These are phyloP conservation scores for Psittacula derbiana DNA, from an alignment of 2,797 vertebrate species.

Conservation along the genomic window DNA sequence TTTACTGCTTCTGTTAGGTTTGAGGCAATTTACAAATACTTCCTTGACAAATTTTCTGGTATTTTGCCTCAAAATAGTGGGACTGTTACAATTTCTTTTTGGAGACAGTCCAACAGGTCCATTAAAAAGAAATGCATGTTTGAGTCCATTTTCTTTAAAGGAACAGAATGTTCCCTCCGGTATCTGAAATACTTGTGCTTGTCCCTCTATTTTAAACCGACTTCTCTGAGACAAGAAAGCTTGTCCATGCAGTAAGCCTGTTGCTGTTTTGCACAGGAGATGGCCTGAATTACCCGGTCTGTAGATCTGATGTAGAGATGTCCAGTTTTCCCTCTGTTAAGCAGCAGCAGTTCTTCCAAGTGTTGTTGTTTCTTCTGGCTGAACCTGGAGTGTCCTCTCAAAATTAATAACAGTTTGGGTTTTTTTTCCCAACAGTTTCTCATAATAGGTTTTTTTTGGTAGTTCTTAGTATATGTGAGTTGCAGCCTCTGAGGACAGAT, in stretches of 20 bases:
- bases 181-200: neutral
- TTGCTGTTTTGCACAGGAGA: neutral
- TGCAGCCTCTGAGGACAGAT: neutral
- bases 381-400: neutral
- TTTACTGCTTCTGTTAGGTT: neutral
- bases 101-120: conserved; percentile 24
- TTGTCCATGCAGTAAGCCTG: neutral
- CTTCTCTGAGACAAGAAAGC: neutral
- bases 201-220: neutral
- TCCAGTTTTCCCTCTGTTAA: neutral
- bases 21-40: neutral
- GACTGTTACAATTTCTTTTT: neutral
- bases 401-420: neutral
- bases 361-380: neutral
- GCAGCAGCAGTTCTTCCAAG: neutral
- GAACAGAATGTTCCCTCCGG: neutral
- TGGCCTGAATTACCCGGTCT: neutral
- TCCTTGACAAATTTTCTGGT: conserved; percentile 32
- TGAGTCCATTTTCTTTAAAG: conserved; percentile 8
- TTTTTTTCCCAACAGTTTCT: neutral
- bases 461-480: neutral
- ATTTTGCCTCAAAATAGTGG: conserved; percentile 40
- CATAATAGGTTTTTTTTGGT: neutral
- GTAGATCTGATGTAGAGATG: neutral
- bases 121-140: conserved; percentile 16